These are phyloP conservation scores for Onychostruthus taczanowskii DNA, from an alignment of 2,113 vertebrate genomes.

Conservation along the genomic window DNA sequence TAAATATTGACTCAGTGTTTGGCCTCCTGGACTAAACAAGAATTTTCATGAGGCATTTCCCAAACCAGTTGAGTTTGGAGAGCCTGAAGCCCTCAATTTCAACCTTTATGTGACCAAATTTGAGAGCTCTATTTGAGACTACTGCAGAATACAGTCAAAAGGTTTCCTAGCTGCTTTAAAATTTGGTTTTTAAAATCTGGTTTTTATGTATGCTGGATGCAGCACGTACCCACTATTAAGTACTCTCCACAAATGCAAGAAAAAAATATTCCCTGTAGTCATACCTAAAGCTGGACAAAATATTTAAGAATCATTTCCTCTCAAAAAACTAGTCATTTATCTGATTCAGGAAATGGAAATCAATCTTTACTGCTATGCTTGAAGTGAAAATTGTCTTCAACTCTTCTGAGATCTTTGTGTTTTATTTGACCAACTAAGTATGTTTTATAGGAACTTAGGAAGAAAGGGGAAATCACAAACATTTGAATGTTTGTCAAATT, in stretches of 20 bases:
- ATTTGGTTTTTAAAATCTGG: neutral
- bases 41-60: neutral
- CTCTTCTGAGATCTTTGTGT: neutral
- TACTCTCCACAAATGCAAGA: neutral
- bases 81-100: neutral
- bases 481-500: neutral
- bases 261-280: neutral
- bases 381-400: neutral
- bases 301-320: neutral
- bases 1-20: slow-evolving; percentile 56
- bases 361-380: neutral
- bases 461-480: neutral
- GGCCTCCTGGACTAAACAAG: slow-evolving; percentile 32
- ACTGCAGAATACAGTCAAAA: neutral
- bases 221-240: neutral
- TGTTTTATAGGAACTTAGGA: neutral
- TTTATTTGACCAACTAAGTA: neutral
- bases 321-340: neutral
- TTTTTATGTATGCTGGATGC: neutral
- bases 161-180: neutral
- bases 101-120: neutral
- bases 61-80: neutral
- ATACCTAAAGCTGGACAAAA: neutral
- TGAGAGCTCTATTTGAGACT: neutral
- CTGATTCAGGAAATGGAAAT: slow-evolving; percentile 1